phyloP scores from a whole-genome alignment of 2,888 invertebrate species.

The Nebria salina region DNA sequence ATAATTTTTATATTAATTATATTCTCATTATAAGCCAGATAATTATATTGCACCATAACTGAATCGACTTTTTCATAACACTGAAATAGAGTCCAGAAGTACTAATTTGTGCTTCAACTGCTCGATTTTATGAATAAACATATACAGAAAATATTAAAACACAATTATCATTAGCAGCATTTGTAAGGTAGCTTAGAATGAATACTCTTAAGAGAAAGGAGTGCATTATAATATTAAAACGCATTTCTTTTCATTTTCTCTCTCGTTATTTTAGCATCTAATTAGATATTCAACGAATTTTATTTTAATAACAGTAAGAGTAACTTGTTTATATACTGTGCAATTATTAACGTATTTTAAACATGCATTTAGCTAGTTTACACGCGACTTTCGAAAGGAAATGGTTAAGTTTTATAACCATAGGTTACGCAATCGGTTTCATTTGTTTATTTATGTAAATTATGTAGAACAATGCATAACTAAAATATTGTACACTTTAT shows the following conservation, averaged over 20 bases:
- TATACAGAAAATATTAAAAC: slow-evolving; percentile 28
- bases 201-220: slow-evolving; percentile 26
- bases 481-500: not conserved
- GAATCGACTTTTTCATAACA: not conserved
- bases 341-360: not conserved
- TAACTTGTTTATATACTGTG: slow-evolving; percentile 11
- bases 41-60: not conserved
- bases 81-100: not conserved
- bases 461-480: slow-evolving; percentile 13
- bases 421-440: slow-evolving; percentile 10
- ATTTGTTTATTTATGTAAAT: slow-evolving; percentile 18
- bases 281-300: slow-evolving; percentile 31
- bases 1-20: no score
- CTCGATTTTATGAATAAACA: slow-evolving; percentile 27
- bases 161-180: slow-evolving; percentile 31
- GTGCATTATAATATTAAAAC: slow-evolving; percentile 9
- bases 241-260: slow-evolving; percentile 5
- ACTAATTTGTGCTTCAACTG: slow-evolving; percentile 14
- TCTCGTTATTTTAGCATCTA: not conserved
- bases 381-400: slow-evolving; percentile 36
- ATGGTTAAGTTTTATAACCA: slow-evolving; percentile 7
- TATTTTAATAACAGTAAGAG: slow-evolving; percentile 32
- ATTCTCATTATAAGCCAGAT: no score
- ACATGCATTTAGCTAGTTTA: slow-evolving; percentile 12
- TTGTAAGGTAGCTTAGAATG: slow-evolving; percentile 27